Evolutionary conservation across 2,113 vertebrate genomes (phyloP), one percentile per base, ranked within the genome.

Genomic region (Zosterops borbonicus): DNA sequence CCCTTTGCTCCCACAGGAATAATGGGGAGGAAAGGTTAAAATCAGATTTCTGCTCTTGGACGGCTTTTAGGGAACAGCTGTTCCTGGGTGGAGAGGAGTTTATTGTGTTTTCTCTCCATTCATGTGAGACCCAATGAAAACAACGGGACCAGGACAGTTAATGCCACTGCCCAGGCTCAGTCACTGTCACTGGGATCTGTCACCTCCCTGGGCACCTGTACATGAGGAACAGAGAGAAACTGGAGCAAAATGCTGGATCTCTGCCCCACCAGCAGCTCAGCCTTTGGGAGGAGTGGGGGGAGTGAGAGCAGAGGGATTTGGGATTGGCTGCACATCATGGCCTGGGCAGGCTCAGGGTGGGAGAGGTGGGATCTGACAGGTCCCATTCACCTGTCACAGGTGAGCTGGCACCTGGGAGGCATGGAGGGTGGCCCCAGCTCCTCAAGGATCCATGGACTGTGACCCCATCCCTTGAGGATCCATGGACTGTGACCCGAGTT

Each of bases 101-200:
- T 0, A 0, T 17, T 52, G 52, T 27, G 55, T 28, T 91, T 65
- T 12, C 37, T 64, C 56, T 16, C n/a, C 11, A 0, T 35, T 46
- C 8, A 15, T 11, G 47, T 7, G 12, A 68, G 65, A 46, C 12
- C 52, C 22, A 24, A 3, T 12, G 9, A 31, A 69, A 70, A 10
- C 37, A 83, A 5, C 11, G 3, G 49, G 17, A 9, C 1, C n/a
- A 8, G 58, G 25, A 49, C 8, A 12, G 29, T 24, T 0, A 6
- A 5, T 53, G 14, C 37, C 86, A 60, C 2, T 24, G 35, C 19
- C 60, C 25, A 3, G 37, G 3, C 4, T 6, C 52, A 1, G 81
- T 4, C 52, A 4, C 50, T 22, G 33, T 16, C 64, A 5, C 44
- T 35, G 73, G 65, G 37, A 12, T 46, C 37, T 37, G 52, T 44